Conservation (phyloP, 2,797 vertebrate genomes). For the Melanotaenia boesemani region DNA sequence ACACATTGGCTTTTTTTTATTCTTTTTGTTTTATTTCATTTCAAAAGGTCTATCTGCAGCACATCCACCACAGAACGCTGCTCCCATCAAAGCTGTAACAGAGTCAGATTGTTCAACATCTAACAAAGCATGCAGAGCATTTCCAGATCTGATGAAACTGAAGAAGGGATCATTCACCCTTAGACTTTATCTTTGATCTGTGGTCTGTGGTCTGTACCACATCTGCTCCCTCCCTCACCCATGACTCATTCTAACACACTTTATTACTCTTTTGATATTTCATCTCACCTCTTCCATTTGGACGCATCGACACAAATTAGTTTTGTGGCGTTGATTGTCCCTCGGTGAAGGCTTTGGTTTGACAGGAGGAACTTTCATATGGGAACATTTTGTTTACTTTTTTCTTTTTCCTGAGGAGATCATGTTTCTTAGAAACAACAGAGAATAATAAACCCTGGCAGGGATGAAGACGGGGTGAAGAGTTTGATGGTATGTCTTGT, state of each 20-base stretch:
- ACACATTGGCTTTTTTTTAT: constrained; percentile 46
- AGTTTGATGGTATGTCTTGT: constrained; percentile 13
- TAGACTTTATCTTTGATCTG: constrained; percentile 64
- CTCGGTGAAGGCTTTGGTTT: constrained; percentile 40
- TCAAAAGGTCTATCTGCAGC: constrained; percentile 70
- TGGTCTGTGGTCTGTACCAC: constrained; percentile 65
- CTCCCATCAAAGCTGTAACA: constrained; percentile 62
- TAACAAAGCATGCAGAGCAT: constrained; percentile 61
- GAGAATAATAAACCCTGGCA: constrained; percentile 27
- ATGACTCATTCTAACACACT: constrained; percentile 25
- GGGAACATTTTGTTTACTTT: constrained; percentile 36
- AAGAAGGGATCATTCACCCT: constrained; percentile 60
- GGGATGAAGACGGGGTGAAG: constrained; percentile 5
- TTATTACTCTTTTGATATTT: constrained; percentile 64
- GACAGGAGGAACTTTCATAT: constrained; percentile 38
- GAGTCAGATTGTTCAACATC: constrained; percentile 64
- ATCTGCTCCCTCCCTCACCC: constrained; percentile 54
- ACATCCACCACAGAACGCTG: constrained; percentile 66
- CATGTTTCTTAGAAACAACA: not conserved
- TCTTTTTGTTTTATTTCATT: constrained; percentile 76
- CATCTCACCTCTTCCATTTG: constrained; percentile 44
- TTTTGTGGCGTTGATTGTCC: constrained; percentile 52
- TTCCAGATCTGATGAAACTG: constrained; percentile 67
- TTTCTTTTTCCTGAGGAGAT: not conserved
- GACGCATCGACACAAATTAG: constrained; percentile 55